Base-by-base conservation (phyloP, 2,113 vertebrate genomes). In the Pipra filicauda region DNA sequence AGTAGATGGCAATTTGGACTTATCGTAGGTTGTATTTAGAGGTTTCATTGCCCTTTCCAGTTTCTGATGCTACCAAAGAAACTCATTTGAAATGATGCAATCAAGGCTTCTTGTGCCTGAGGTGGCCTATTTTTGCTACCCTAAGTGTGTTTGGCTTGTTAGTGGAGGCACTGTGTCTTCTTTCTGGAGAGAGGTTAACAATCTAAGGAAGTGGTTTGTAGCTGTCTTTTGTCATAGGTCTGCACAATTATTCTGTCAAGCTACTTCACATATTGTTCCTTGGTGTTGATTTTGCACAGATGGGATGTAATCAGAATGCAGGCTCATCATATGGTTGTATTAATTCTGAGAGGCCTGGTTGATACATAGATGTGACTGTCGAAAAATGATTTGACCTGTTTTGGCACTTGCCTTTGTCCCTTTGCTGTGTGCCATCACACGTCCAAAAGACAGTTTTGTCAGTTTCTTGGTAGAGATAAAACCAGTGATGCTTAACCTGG, bases 401-500 rank as follows among this genome's bases (percentile, higher is more conserved):
- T 55, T 58, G 79, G 28, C 49, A 15, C 49, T 71, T 52, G 43
- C 30, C 28, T 88, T 85, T 43, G 27, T 61, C 7, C 12, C 58
- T 55, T 75, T 85, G 48, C 75, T 61, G 33, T 33, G 49, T 30
- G 24, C 23, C 33, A 59, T 61, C 30, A 51, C 11, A 9, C 9
- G 15, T 65, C n/a, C 1, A 2, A 35, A 69, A 86, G 72, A 59
- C 1, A 0, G 51, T 48, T 69, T 74, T 74, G 37, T 39, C 41
- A 51, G 15, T n/a, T 37, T 71, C 39, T 48, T 49, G 65, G 20
- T 9, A 14, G 59, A 65, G 21, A 43, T 31, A 85, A 78, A 88
- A 28, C 0, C 5, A 74, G 13, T 0, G 2, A 31, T 17, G 12
- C 21, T 58, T 67, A 20, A 39, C 23, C 2, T 48, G 33, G 27